Conservation (phyloP, 2,113 vertebrate species). For the Hoplias malabaricus region DNA sequence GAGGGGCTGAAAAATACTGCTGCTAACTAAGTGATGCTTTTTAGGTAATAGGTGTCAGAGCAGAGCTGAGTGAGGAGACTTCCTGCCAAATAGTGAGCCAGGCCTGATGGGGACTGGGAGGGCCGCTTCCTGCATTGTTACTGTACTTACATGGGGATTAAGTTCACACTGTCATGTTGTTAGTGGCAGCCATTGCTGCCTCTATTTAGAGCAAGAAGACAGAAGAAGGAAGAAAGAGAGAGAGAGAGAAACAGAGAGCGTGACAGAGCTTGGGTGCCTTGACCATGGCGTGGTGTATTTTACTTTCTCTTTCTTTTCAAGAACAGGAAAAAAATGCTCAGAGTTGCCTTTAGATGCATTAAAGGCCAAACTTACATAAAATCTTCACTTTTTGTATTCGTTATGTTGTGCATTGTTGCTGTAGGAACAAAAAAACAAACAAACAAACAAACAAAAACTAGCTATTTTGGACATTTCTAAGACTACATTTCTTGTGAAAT, state of each 20-base stretch:
- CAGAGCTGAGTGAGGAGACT: constrained; percentile 65
- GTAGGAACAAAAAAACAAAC: too few species aligned
- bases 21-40: constrained; percentile 48
- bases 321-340: neutral
- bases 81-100: constrained; percentile 81
- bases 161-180: constrained; percentile 72
- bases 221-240: neutral
- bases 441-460: too few species aligned
- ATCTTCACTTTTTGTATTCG: too few species aligned
- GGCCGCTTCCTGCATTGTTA: constrained; percentile 78
- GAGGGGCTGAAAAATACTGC: neutral
- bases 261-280: neutral
- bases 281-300: constrained; percentile 10
- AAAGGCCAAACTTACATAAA: too few species aligned
- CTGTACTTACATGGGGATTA: constrained; percentile 74
- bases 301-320: constrained; percentile 16
- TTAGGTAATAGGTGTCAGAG: constrained; percentile 66
- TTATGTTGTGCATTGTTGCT: too few species aligned
- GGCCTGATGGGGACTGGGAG: constrained; percentile 69
- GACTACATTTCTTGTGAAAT: too few species aligned
- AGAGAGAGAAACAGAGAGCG: neutral
- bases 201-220: constrained; percentile 30
- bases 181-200: constrained; percentile 64
- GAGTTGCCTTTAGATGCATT: neutral
- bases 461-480: too few species aligned